Evolutionary conservation across 2,888 invertebrate species (phyloP), one percentile per base, ranked within the genome.

Genomic region (Macaria notata): DNA sequence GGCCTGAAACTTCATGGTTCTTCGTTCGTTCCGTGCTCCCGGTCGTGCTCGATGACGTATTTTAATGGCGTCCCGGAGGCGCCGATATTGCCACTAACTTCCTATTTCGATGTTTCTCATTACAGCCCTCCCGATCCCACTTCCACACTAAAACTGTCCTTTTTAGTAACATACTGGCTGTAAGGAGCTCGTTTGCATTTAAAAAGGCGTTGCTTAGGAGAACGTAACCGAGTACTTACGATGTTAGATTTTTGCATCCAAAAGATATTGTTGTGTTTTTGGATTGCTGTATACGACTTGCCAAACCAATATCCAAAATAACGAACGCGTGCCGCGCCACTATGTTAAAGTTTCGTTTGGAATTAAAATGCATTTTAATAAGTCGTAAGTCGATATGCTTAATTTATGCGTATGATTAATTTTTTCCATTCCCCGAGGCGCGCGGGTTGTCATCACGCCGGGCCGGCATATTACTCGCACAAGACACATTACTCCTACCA

Each of bases 21-120:
- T 59, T 57, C 60, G 56, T 64, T 51, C 58, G 61, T 63, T 62
- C 61, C 49, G 55, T 58, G 62, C 63, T 58, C 64, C 57, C 36
- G 62, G 64, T 66, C 66, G 66, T 66, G 66, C 62, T 59, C 48
- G 31, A 47, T 60, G 61, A 62, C 53, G 61, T 62, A 56, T 62
- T 64, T 62, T 66, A 66, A 66, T 64, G 59, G 63, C 60, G 36
- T 51, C 46, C 58, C 3, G 9, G 29, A 41, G 53, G 56, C 48
- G 59, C 58, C 59, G 56, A 52, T 48, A 43, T 56, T 46, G n/a
- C 38, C 38, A 38, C 49, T 50, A 47, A 39, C 49, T 59, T 47
- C 45, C 54, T 54, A 59, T 50, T 51, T 46, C 47, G 43, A 56
- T 49, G 39, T 7, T 36, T 50, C 47, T 51, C 50, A 46, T 56